phyloP scores from a whole-genome alignment of 2,888 invertebrate genomes.

The Caenorhabditis auriculariae region DNA sequence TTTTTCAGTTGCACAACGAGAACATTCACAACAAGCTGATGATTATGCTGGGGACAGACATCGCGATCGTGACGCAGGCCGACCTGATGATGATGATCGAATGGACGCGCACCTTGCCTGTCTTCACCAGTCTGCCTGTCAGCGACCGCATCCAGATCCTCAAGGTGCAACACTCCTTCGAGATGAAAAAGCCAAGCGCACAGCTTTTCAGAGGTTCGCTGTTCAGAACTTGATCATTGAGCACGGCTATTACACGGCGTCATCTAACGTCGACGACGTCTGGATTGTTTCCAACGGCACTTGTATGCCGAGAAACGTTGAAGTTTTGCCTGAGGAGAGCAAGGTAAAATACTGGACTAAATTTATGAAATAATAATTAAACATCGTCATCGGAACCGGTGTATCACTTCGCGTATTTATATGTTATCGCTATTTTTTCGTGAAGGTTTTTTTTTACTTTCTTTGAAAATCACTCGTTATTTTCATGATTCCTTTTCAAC shows the following conservation, averaged over 20 bases:
- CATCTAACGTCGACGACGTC: conserved; percentile 47
- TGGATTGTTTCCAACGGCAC: conserved; percentile 61
- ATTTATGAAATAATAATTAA: too few relatives aligned
- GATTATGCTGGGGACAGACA: conserved; percentile 48
- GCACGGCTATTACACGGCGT: conserved; percentile 59
- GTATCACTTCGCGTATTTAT: too few relatives aligned
- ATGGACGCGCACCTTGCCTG: conserved; percentile 95
- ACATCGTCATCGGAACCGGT: too few relatives aligned
- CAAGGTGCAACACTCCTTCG: conserved; percentile 27
- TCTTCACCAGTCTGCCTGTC: conserved; percentile 85
- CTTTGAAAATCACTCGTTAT: too few relatives aligned
- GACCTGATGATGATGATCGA: conserved; percentile 88
- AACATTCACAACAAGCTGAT: conserved; percentile 31
- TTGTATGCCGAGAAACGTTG: conserved; percentile 58
- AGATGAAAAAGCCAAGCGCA: neutral
- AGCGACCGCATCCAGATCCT: conserved; percentile 78
- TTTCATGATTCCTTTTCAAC: neutral
- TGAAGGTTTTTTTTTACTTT: neutral
- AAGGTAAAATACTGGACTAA: conserved; percentile 5
- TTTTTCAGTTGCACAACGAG: too few relatives aligned
- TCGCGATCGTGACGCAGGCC: conserved; percentile 47
- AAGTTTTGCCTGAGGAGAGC: conserved; percentile 41
- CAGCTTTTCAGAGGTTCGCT: conserved; percentile 50
- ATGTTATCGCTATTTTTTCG: too few relatives aligned
- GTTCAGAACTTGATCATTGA: conserved; percentile 56